Base-by-base conservation (phyloP, 2,888 invertebrate genomes). In the Drosophila macrospina region DNA sequence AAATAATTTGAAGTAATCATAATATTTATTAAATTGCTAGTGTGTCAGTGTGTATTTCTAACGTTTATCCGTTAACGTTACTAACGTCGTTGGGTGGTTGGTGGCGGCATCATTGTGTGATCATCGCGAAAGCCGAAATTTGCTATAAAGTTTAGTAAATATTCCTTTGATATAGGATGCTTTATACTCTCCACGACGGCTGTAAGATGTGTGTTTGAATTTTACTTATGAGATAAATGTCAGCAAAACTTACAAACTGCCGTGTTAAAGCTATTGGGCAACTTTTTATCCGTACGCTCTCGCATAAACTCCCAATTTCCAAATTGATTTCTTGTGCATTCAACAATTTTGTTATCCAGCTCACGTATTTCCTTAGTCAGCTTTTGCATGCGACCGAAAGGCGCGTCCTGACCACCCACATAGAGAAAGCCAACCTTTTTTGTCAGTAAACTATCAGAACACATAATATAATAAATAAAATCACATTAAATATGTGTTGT, bases 271-370 rank as follows among this genome's bases (percentile, higher is more conserved):
- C 97, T 96, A 92, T 99, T 99, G 0, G 99, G 99, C 92, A 95
- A 97, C 0, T 98, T 97, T 93, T 99, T 99, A 92, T 99, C 99
- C 0, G 97, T 98, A 76, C 99, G 93, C 91, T 98, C 97, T 63
- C 99, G 94, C 97, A 99, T 97, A 91, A 97, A 98, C 54, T 95
- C 94, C 99, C 99, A 99, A 74, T 94, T 93, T 36, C 94, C 93
- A 28, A 57, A 73, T 74, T 95, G 94, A 62, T 97, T 97, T 86
- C 93, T 95, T 84, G 95, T 96, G 92, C 99, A 99, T 93, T 99
- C 99, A 52, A 99, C 95, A 62, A 99, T 99, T 93, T 99, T 98
- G 87, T 96, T 96, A 92, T 99, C 94, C 51, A 97, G 93, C 36
- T 96, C 94, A 82, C 95, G 95, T 5, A 98, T 90, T 1, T 94